Conservation (phyloP, 2,888 invertebrate genomes). For the Cheilosia variabilis region DNA sequence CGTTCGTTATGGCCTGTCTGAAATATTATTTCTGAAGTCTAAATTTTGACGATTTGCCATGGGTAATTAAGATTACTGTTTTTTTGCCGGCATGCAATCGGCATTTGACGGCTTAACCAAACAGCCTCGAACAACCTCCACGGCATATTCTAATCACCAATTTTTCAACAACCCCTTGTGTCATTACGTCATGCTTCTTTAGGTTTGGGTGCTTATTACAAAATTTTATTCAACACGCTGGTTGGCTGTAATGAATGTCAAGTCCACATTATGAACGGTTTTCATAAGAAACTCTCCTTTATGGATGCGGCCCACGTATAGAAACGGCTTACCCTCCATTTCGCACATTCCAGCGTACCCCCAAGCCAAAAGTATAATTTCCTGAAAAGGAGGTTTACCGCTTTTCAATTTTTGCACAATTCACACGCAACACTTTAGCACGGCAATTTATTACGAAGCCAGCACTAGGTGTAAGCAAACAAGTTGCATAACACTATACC, state of each 20-base stretch:
- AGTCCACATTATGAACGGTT: slow-evolving; percentile 5
- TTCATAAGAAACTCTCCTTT: not conserved
- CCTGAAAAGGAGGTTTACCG: slow-evolving; percentile 9
- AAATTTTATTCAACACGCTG: not conserved
- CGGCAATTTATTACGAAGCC: slow-evolving; percentile 19
- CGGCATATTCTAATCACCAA: too few species aligned
- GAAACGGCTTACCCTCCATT: not conserved
- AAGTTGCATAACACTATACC: slow-evolving; percentile 8
- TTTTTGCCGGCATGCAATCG: too few species aligned
- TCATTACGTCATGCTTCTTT: not conserved
- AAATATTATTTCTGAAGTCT: too few species aligned
- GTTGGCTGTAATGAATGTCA: not conserved
- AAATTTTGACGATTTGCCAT: too few species aligned
- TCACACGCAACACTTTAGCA: slow-evolving; percentile 31
- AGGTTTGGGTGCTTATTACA: not conserved
- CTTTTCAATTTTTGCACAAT: slow-evolving; percentile 23
- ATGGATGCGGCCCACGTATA: not conserved
- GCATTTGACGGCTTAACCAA: too few species aligned
- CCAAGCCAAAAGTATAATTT: not conserved
- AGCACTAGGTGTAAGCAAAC: slow-evolving; percentile 21
- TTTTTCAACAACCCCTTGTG: not conserved
- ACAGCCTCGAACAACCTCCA: too few species aligned
- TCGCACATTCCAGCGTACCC: not conserved
- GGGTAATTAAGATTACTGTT: too few species aligned
- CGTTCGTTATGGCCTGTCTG: too few species aligned